Percentiles rank a stretch among this genome's conserved stretches.
phyloP scores from a whole-genome alignment of 1,140 invertebrate species.

The Catajapyx aquilonaris region DNA sequence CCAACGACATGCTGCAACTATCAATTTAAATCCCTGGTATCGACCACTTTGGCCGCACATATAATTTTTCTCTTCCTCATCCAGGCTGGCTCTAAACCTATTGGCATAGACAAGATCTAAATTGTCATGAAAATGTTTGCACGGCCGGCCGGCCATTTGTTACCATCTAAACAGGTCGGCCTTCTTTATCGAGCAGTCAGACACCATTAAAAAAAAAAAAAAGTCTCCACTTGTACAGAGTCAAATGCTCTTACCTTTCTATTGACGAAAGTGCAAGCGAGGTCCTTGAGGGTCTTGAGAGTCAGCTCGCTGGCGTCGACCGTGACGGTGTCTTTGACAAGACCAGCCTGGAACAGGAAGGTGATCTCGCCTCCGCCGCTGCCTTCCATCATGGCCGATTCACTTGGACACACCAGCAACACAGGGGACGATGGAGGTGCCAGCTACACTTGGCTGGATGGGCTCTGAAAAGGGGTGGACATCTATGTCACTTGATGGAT shows the following conservation, averaged over 20 bases:
- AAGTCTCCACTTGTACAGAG: neutral
- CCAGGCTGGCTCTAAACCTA: no score
- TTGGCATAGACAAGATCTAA: neutral
- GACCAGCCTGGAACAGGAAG: slow-evolving; percentile 85
- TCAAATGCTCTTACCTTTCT: slow-evolving; percentile 46
- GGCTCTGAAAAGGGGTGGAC: no score
- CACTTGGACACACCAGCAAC: no score
- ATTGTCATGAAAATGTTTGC: neutral
- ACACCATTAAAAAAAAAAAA: no score
- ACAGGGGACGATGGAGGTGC: no score
- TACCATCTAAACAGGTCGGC: neutral
- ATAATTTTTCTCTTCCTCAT: no score
- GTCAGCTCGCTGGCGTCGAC: slow-evolving; percentile 59
- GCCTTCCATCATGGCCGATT: no score
- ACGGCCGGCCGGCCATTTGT: neutral
- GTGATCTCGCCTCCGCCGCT: slow-evolving; percentile 37
- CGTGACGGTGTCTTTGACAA: slow-evolving; percentile 68
- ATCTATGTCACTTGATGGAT: no score
- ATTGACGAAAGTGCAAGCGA: slow-evolving; percentile 86
- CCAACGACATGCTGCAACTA: no score
- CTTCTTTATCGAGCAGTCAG: neutral
- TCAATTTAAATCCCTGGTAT: no score
- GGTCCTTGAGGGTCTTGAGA: slow-evolving; percentile 73
- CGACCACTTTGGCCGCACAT: no score
- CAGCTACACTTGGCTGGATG: no score